phyloP scores from a whole-genome alignment of 2,113 vertebrate species.

The Blennius ocellaris region DNA sequence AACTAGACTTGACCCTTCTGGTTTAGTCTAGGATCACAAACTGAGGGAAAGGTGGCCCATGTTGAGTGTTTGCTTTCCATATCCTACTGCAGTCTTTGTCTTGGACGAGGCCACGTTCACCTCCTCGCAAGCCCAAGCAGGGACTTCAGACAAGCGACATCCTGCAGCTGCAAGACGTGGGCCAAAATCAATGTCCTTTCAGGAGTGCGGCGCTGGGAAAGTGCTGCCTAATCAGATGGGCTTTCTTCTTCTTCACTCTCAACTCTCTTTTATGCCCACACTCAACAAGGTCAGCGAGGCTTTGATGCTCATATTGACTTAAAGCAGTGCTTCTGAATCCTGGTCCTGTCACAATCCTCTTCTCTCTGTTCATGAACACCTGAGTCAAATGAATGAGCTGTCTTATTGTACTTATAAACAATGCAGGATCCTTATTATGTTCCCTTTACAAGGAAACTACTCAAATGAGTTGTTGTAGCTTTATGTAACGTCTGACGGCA shows the following conservation, averaged over 20 bases:
- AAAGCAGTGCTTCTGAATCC: neutral
- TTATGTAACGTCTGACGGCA: neutral
- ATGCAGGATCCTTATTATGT: too few relatives aligned
- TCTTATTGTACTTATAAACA: too few relatives aligned
- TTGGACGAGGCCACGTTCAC: constrained; percentile 53
- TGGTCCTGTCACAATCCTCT: too few relatives aligned
- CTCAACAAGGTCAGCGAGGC: constrained; percentile 26
- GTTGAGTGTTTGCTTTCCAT: constrained; percentile 58
- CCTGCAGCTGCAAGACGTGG: constrained; percentile 42
- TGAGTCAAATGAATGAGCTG: too few relatives aligned
- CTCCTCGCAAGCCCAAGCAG: constrained; percentile 42
- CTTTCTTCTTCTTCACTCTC: constrained; percentile 51
- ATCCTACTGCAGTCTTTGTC: constrained; percentile 69
- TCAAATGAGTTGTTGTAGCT: neutral
- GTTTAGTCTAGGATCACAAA: constrained; percentile 56
- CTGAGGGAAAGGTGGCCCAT: constrained; percentile 30
- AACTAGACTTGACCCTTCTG: constrained; percentile 36
- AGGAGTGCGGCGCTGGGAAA: constrained; percentile 65
- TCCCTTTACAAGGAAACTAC: too few relatives aligned
- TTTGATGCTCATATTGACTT: constrained; percentile 42
- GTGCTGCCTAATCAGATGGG: constrained; percentile 69
- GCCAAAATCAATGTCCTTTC: constrained; percentile 79
- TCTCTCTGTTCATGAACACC: too few relatives aligned
- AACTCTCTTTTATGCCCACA: constrained; percentile 30
- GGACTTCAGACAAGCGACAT: constrained; percentile 59